A percentile compares a stretch with the other conserved stretches of the same genome.
Evolutionary conservation across 2,888 invertebrate genomes (phyloP).

Genomic region (Eucriotettix oculatus): DNA sequence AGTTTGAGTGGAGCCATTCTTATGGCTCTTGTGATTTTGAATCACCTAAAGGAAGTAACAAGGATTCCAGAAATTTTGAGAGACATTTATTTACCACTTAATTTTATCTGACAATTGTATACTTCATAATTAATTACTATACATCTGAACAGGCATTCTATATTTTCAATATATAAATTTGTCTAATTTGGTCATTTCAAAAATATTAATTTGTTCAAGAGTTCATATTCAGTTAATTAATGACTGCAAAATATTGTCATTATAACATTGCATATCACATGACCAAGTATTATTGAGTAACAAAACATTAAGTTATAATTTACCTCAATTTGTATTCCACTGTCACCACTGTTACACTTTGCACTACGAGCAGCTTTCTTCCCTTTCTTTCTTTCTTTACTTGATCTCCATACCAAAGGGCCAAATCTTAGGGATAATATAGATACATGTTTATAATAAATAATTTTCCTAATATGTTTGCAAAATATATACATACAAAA

Average conservation of each 20-base stretch:
- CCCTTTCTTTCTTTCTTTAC: conserved; percentile 48
- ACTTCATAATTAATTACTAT: too few species aligned
- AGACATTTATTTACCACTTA: not conserved
- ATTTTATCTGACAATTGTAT: not conserved
- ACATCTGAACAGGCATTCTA: too few species aligned
- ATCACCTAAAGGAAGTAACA: too few species aligned
- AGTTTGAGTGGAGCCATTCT: too few species aligned
- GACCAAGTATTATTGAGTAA: not conserved
- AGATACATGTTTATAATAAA: too few species aligned
- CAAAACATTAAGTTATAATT: conserved; percentile 11
- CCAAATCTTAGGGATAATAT: conserved; percentile 35
- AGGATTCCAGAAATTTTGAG: not conserved
- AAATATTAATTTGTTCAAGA: not conserved
- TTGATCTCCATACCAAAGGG: conserved; percentile 52
- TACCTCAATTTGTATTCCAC: conserved; percentile 53
- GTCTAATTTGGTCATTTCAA: too few species aligned
- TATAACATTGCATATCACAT: not conserved
- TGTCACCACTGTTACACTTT: conserved; percentile 58
- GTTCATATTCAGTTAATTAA: not conserved
- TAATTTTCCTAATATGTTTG: too few species aligned
- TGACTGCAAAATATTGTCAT: not conserved
- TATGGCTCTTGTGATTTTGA: too few species aligned
- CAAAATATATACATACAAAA: too few species aligned
- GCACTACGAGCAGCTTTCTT: conserved; percentile 49
- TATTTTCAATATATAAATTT: too few species aligned